Evolutionary conservation across 2,113 vertebrate species (phyloP).

Genomic region (Dryoscopus gambensis): DNA sequence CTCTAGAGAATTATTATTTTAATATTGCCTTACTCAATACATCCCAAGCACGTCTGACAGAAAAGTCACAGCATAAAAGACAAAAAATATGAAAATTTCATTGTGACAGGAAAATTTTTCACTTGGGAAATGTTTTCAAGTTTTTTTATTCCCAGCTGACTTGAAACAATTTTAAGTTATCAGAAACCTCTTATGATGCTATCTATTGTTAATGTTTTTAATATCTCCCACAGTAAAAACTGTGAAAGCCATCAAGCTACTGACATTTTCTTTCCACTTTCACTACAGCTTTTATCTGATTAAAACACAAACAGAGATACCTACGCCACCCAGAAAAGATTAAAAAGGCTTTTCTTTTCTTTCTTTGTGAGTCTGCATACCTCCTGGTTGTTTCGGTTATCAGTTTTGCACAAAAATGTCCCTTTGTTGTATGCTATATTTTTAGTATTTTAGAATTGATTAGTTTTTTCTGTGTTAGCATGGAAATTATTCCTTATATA

Average conservation of each 20-base stretch:
- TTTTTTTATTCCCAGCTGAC: constrained; percentile 18
- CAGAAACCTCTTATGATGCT: constrained; percentile 21
- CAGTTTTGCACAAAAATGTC: background rate
- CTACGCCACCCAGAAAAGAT: background rate
- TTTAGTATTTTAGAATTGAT: background rate
- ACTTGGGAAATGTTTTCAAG: constrained; percentile 6
- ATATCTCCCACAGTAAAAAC: constrained; percentile 32
- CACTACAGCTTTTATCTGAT: constrained; percentile 5
- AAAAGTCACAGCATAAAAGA: constrained; percentile 13
- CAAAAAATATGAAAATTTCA: constrained; percentile 38
- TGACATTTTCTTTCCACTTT: constrained; percentile 27
- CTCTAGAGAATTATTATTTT: background rate
- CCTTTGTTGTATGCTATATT: background rate
- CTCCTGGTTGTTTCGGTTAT: background rate
- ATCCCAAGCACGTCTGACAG: background rate
- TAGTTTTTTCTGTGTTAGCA: background rate
- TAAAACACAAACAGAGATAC: constrained; percentile 12
- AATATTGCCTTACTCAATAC: background rate
- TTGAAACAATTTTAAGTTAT: constrained; percentile 18
- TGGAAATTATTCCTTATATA: background rate
- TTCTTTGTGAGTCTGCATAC: background rate
- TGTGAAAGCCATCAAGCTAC: constrained; percentile 27
- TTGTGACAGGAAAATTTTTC: constrained; percentile 29
- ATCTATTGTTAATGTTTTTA: constrained; percentile 53
- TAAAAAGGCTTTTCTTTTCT: background rate